These are phyloP conservation scores for Halictus rubicundus DNA, from an alignment of 1,140 invertebrate species.

Conservation along the genomic window DNA sequence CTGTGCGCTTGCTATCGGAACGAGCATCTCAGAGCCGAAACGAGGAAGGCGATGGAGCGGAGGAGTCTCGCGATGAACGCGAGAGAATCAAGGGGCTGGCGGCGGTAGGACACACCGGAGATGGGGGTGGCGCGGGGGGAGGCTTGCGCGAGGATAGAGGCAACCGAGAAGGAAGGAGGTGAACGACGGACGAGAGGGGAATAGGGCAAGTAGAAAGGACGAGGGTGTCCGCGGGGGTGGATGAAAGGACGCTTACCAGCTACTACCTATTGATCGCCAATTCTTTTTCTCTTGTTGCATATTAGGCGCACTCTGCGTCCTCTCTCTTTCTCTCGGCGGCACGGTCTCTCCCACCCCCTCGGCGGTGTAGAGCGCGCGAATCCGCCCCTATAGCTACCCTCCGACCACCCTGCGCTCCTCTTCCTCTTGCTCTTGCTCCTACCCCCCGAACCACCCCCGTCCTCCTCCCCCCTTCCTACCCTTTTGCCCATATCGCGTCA, in stretches of 20 bases:
- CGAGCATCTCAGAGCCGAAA: constrained; percentile 61
- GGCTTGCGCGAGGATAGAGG: constrained; percentile 54
- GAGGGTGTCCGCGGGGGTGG: constrained; percentile 73
- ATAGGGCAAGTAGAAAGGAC: constrained; percentile 73
- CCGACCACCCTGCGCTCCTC: constrained; percentile 46
- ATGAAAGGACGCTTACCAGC: constrained; percentile 81
- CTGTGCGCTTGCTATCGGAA: constrained; percentile 41
- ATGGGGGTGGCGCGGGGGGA: constrained; percentile 43
- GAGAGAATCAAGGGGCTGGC: constrained; percentile 52
- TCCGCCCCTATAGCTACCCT: constrained; percentile 70
- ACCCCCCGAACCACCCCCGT: too few relatives aligned
- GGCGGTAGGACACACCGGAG: constrained; percentile 40
- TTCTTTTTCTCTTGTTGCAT: constrained; percentile 82
- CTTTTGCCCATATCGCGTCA: constrained; percentile 63
- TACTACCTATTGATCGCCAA: constrained; percentile 81
- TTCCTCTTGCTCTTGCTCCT: constrained; percentile 13
- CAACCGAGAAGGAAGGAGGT: constrained; percentile 62
- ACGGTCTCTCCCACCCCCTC: constrained; percentile 52
- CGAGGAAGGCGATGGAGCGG: constrained; percentile 50
- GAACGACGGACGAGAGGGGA: constrained; percentile 58
- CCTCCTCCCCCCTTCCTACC: neutral
- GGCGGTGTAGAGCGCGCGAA: constrained; percentile 69
- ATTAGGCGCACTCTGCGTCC: constrained; percentile 78
- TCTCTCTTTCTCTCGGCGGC: constrained; percentile 61
- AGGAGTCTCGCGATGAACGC: constrained; percentile 62